Percentiles rank a stretch among this genome's conserved stretches.
Conservation (phyloP, 2,797 vertebrate genomes). For the Sus cebifrons region DNA sequence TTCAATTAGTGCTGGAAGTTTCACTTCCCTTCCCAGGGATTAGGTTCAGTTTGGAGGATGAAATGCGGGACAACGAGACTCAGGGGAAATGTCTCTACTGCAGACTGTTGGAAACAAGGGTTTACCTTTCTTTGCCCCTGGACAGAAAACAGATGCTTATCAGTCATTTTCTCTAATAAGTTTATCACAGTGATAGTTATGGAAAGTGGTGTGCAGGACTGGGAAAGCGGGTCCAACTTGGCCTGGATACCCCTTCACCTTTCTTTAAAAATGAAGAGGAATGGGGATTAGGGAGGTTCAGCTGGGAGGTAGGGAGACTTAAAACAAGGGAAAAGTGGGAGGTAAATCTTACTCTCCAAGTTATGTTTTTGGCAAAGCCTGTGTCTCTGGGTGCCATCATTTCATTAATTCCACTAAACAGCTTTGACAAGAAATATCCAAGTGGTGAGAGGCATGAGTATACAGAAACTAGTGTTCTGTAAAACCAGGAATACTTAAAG, state of each 20-base stretch:
- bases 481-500: neutral
- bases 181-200: neutral
- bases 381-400: neutral
- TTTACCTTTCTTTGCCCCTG: slow-evolving; percentile 35
- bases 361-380: neutral
- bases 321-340: neutral
- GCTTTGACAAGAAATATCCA: neutral
- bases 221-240: neutral
- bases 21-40: neutral
- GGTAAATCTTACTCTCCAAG: neutral
- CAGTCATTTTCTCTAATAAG: neutral
- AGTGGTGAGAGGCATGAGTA: neutral
- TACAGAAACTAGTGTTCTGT: neutral
- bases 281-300: neutral
- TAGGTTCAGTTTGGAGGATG: neutral
- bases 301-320: neutral
- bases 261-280: neutral
- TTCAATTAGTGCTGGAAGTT: neutral
- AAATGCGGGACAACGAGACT: neutral
- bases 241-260: neutral
- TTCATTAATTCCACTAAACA: neutral
- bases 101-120: neutral
- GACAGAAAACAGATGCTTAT: neutral
- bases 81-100: neutral
- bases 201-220: neutral